Conservation (phyloP, 2,888 invertebrate species). For the Tachina grossa region DNA sequence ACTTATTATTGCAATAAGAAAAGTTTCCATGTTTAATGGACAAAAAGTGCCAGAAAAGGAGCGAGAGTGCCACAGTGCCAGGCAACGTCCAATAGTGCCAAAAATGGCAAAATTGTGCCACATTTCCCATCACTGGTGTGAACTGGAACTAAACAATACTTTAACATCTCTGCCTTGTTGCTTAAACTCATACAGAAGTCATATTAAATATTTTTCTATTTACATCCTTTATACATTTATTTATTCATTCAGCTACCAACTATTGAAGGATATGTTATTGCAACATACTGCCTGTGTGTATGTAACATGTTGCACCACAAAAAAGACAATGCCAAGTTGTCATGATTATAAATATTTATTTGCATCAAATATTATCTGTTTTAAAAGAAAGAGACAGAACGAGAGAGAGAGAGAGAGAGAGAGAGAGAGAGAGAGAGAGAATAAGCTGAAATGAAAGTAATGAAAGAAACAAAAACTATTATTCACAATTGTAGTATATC, state of each 20-base stretch:
- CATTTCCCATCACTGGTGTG: too few relatives aligned
- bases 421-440: too few relatives aligned
- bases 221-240: not conserved
- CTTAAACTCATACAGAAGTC: slow-evolving; percentile 7
- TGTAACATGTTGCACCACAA: slow-evolving; percentile 31
- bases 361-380: slow-evolving; percentile 48
- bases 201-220: slow-evolving; percentile 25
- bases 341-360: slow-evolving; percentile 48
- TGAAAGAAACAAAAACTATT: slow-evolving; percentile 28
- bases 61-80: too few relatives aligned
- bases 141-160: not conserved
- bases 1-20: too few relatives aligned
- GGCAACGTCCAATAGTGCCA: too few relatives aligned
- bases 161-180: not conserved
- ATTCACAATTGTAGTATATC: slow-evolving; percentile 34
- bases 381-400: slow-evolving; percentile 6
- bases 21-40: too few relatives aligned
- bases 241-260: slow-evolving; percentile 1
- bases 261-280: slow-evolving; percentile 61
- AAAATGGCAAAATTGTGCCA: too few relatives aligned
- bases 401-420: too few relatives aligned
- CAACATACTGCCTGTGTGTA: slow-evolving; percentile 48
- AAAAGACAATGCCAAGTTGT: slow-evolving; percentile 56
- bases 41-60: too few relatives aligned
- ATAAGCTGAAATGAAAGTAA: not conserved